A percentile compares a stretch with the other conserved stretches of the same genome.
phyloP scores from a whole-genome alignment of 2,113 vertebrate genomes.

The Chionomys nivalis region DNA sequence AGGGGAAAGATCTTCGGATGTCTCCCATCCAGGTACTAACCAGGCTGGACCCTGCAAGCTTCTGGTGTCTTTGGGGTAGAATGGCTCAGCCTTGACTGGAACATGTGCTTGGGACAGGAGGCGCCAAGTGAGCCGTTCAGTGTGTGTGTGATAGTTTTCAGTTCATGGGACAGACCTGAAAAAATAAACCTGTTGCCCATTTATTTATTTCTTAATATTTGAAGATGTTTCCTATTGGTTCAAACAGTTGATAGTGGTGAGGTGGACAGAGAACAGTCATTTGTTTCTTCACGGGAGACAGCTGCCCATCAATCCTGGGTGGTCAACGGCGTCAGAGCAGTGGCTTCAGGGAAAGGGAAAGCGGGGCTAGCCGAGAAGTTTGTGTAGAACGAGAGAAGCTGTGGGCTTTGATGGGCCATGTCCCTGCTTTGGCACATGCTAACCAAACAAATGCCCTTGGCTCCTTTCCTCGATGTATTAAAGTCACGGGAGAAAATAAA shows the following conservation, averaged over 20 bases:
- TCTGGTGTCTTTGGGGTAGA: background rate
- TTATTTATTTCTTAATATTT: background rate
- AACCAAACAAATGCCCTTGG: no score
- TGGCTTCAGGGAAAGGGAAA: background rate
- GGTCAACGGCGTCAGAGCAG: background rate
- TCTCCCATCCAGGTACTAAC: background rate
- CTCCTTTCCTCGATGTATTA: background rate
- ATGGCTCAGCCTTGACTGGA: background rate
- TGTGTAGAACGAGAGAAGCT: background rate
- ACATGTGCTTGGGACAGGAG: background rate
- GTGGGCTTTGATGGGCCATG: accelerated
- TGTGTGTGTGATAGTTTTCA: background rate
- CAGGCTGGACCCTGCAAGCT: background rate
- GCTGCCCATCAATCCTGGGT: background rate
- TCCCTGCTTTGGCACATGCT: background rate
- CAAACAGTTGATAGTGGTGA: background rate
- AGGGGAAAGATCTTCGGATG: background rate
- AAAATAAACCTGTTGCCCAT: background rate
- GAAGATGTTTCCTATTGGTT: background rate
- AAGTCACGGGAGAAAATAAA: conserved; percentile 33
- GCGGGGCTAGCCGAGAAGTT: accelerated
- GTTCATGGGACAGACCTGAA: background rate
- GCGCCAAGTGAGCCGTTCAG: background rate
- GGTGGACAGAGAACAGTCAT: background rate
- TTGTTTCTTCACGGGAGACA: background rate